Evolutionary conservation across 2,797 vertebrate species (phyloP).

Genomic region (Clarias pachynema): DNA sequence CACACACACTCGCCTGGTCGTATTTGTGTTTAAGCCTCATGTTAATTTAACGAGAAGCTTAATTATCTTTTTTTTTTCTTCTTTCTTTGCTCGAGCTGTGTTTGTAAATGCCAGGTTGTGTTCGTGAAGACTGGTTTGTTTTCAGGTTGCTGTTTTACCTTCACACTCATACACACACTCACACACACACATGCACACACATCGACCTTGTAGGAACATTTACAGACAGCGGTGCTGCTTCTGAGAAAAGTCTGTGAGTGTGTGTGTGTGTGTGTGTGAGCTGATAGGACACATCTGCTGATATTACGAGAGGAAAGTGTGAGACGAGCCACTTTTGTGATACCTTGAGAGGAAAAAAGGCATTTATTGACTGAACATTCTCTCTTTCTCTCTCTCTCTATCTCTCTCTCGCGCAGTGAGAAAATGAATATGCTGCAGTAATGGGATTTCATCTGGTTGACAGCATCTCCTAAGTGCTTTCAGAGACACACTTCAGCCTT

Average conservation of each 20-base stretch:
- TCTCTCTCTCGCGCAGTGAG: slow-evolving; percentile 33
- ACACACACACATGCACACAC: neutral
- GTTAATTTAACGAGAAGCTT: neutral
- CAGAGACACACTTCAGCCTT: slow-evolving; percentile 64
- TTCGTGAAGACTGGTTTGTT: neutral
- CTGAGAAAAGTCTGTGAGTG: slow-evolving; percentile 25
- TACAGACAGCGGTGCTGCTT: neutral
- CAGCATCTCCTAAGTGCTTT: slow-evolving; percentile 62
- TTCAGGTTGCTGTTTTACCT: neutral
- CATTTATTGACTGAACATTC: slow-evolving; percentile 65
- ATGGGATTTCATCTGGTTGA: slow-evolving; percentile 78
- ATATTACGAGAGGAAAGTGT: slow-evolving; percentile 49
- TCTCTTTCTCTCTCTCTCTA: neutral
- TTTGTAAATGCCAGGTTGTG: neutral
- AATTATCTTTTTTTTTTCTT: neutral
- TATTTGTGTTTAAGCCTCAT: neutral
- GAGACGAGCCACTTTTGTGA: slow-evolving; percentile 67
- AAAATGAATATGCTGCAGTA: slow-evolving; percentile 71
- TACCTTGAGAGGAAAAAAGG: slow-evolving; percentile 66
- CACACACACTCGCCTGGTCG: neutral
- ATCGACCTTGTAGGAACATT: neutral
- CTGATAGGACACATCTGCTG: slow-evolving; percentile 41
- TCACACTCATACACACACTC: neutral
- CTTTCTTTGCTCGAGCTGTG: neutral
- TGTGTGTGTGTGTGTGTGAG: slow-evolving; percentile 19